Evolutionary conservation across 2,888 invertebrate genomes (phyloP).

Genomic region (Epistrophella euchroma): DNA sequence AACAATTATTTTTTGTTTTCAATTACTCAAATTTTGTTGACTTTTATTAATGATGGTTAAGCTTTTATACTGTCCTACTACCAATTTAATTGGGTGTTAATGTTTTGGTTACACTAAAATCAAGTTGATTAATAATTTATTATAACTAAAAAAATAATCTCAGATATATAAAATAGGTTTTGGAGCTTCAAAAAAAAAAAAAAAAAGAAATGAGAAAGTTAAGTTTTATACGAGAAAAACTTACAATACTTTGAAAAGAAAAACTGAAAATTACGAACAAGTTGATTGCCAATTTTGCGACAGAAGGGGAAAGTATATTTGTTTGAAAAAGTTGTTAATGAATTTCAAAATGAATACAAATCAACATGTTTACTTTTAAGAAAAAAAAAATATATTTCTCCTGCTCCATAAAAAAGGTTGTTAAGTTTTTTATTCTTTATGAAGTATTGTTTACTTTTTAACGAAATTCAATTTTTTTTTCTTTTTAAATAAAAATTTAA

Average conservation of each 20-base stretch:
- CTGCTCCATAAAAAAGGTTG: not conserved
- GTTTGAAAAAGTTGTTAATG: not conserved
- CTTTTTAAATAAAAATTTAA: not conserved
- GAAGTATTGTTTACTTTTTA: not conserved
- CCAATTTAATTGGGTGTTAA: not conserved
- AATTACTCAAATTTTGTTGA: slow-evolving; percentile 1
- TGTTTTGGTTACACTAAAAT: not conserved
- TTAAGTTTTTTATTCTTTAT: not conserved
- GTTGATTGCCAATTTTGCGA: not conserved
- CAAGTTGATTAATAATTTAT: not conserved
- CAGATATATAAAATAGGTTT: not conserved
- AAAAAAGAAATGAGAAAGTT: not conserved
- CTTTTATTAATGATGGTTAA: not conserved
- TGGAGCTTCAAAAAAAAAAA: not conserved
- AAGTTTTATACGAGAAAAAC: not conserved
- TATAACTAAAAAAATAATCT: not conserved
- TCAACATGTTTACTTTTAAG: not conserved
- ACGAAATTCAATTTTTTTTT: not conserved
- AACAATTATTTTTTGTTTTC: too few species aligned
- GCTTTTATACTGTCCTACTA: not conserved
- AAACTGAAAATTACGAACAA: not conserved
- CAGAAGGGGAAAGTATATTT: not conserved
- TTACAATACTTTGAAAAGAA: not conserved
- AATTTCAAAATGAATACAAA: not conserved
- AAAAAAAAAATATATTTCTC: not conserved